Conservation (phyloP, 2,888 invertebrate genomes). For the Xestia rhomboidea region DNA sequence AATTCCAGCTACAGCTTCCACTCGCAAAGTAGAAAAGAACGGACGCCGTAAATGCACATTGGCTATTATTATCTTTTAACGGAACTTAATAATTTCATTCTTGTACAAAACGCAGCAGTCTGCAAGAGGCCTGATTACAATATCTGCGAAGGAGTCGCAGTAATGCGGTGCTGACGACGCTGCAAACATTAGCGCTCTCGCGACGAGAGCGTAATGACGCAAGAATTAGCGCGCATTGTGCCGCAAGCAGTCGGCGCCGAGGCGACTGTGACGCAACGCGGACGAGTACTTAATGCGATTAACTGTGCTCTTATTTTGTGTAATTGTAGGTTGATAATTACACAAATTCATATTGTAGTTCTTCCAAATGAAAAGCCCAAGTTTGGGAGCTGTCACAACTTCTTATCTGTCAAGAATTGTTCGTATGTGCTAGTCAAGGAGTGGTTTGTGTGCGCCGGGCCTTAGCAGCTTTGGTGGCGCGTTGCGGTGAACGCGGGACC, state of each 20-base stretch:
- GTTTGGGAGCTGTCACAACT: background rate
- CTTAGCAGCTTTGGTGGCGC: constrained; percentile 40
- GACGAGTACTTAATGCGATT: constrained; percentile 52
- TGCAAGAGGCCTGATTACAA: constrained; percentile 62
- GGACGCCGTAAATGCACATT: constrained; percentile 60
- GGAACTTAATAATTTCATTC: constrained; percentile 65
- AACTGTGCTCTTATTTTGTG: constrained; percentile 42
- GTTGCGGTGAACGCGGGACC: constrained; percentile 48
- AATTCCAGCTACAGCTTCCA: constrained; percentile 22
- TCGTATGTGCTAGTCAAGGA: constrained; percentile 8
- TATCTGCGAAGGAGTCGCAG: constrained; percentile 62
- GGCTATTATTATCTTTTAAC: constrained; percentile 63
- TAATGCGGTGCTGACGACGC: constrained; percentile 64
- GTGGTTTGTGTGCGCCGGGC: constrained; percentile 20
- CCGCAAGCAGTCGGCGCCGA: constrained; percentile 1
- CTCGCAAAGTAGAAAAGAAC: constrained; percentile 35
- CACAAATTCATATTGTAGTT: background rate
- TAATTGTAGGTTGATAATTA: constrained; percentile 21
- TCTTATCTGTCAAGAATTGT: background rate
- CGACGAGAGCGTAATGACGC: constrained; percentile 78
- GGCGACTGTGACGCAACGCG: constrained; percentile 18
- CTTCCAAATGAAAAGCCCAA: background rate
- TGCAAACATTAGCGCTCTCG: constrained; percentile 81
- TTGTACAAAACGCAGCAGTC: constrained; percentile 49
- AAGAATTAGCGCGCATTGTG: constrained; percentile 80